phyloP scores from a whole-genome alignment of 2,797 vertebrate species.

The Arvicola amphibius region DNA sequence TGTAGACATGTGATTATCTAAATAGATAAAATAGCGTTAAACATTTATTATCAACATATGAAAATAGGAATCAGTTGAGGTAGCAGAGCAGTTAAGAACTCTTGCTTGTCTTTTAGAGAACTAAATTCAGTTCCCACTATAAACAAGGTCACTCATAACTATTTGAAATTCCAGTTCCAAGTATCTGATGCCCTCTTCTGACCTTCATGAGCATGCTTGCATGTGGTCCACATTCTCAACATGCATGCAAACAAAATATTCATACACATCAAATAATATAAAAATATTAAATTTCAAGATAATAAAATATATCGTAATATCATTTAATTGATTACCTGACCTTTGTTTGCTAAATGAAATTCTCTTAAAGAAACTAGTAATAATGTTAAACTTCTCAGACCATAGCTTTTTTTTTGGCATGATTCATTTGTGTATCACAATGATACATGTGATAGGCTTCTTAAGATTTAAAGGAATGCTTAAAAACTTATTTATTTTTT shows the following conservation, averaged over 20 bases:
- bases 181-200: too few species aligned
- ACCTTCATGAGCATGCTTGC: not conserved
- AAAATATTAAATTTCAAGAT: not conserved
- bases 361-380: not conserved
- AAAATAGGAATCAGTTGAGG: not conserved
- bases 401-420: not conserved
- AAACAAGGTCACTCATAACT: not conserved
- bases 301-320: not conserved
- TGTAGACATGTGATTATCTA: not conserved
- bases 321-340: not conserved
- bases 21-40: not conserved
- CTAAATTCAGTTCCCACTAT: not conserved
- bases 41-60: not conserved
- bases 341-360: not conserved
- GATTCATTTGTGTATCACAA: not conserved
- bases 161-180: not conserved
- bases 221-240: not conserved
- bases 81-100: not conserved
- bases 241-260: too few species aligned
- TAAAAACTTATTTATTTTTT: not conserved
- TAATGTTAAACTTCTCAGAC: not conserved
- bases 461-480: conserved; percentile 11
- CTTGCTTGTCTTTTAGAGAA: too few species aligned
- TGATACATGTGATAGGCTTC: not conserved
- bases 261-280: not conserved